Base-by-base conservation (phyloP, 1,140 invertebrate species). In the Bombus soroeensis region DNA sequence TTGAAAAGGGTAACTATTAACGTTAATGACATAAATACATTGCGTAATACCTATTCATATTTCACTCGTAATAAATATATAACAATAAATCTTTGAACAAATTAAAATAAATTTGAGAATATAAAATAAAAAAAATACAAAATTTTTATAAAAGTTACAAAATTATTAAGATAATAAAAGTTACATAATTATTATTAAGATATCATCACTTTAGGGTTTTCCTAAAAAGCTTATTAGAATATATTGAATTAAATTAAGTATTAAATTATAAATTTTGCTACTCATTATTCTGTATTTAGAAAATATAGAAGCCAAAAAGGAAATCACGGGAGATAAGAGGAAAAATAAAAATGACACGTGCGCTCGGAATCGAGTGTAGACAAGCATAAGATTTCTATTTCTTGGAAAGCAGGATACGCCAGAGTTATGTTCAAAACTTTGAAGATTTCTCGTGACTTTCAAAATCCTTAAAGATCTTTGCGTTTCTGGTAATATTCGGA, bases 371-470 rank as follows among this genome's bases (percentile, higher is more conserved):
- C 53, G 32, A 66, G 71, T 75, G 81, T 83, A 83, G 81, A 83
- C 81, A 83, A 76, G 72, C 81, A 68, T 83, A 32, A 76, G 59
- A 75, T 76, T 83, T 83, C 59, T 83, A 83, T 83, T 76, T 76
- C 57, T 83, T 28, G 18, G 66, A 73, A 32, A 76, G 59, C 72
- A 37, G 34, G 59, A 76, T 66, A 53, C 41, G 62, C n/a, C 59
- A 4, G 81, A 83, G 81, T 83, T 83, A 68, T 59, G 59, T 83
- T n/a, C 28, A 25, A 66, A 83, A 83, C 72, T 83, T 83, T 83
- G 59, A 83, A 83, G 72, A 83, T 83, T 83, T 43, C 72, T 83
- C 81, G 41, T 62, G 72, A 83, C 81, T 83, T 83, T 76, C 72
- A 59, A 62, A 83, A 76, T 62, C 59, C 76, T 83, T 83, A 83